These are phyloP conservation scores for Neotragus pygmaeus DNA, from an alignment of 2,113 vertebrate species.

Conservation along the genomic window DNA sequence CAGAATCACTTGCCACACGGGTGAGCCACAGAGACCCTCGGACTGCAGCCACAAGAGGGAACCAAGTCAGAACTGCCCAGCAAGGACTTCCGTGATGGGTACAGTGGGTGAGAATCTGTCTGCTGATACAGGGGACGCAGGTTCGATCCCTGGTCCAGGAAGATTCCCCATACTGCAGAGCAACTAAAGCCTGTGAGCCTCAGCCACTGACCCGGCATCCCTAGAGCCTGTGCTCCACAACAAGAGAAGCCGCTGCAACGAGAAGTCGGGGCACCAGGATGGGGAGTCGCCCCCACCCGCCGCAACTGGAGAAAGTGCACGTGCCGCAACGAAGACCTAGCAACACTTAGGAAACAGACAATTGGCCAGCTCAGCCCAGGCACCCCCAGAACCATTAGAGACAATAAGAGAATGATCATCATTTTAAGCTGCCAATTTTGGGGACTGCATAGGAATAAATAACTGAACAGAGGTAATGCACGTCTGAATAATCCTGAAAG, in stretches of 20 bases:
- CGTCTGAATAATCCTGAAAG: neutral
- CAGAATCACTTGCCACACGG: neutral
- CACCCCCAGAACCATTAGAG: neutral
- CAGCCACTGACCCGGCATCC: rapidly evolving
- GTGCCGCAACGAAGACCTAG: neutral
- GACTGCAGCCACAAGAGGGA: neutral
- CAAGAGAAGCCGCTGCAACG: neutral
- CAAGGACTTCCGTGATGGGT: neutral
- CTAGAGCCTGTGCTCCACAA: neutral
- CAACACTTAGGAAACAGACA: no score
- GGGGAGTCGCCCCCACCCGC: neutral
- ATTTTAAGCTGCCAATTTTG: neutral
- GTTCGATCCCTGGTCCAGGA: neutral
- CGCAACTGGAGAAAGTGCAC: rapidly evolving
- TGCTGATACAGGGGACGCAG: neutral
- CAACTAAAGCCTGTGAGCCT: neutral
- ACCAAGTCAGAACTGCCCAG: neutral
- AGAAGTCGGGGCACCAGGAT: rapidly evolving
- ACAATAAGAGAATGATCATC: neutral
- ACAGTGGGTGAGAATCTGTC: neutral
- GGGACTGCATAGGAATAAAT: neutral
- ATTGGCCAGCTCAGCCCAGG: neutral
- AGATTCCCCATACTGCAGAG: neutral
- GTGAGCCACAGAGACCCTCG: neutral
- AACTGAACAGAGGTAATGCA: neutral